A percentile compares a stretch with the other conserved stretches of the same genome.
These are phyloP conservation scores for Nanger granti DNA, from an alignment of 2,113 vertebrate genomes.

Conservation along the genomic window DNA sequence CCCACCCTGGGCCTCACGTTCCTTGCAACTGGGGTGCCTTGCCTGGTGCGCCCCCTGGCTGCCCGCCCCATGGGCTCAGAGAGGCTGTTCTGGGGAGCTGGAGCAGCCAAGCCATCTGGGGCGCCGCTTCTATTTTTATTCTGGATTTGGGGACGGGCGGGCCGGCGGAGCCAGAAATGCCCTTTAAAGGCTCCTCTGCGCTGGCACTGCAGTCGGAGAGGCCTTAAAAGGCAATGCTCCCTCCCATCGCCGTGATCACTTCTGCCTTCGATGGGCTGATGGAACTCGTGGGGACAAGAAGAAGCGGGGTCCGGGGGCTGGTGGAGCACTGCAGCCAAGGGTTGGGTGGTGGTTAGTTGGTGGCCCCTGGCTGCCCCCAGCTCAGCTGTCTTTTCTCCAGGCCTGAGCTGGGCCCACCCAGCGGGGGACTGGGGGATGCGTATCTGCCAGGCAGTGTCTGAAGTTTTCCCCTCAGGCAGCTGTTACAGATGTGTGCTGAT, in stretches of 20 bases:
- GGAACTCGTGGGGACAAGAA: neutral
- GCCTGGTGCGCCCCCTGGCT: constrained; percentile 10
- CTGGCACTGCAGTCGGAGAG: constrained; percentile 32
- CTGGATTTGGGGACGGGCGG: constrained; percentile 47
- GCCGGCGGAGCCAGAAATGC: constrained; percentile 57
- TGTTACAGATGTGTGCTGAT: rapidly evolving
- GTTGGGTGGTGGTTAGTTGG: neutral
- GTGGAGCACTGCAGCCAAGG: neutral
- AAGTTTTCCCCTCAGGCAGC: neutral
- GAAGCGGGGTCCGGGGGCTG: neutral
- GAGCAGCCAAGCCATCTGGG: constrained; percentile 50
- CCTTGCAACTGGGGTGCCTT: neutral
- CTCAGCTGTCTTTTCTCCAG: neutral
- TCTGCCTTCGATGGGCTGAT: neutral
- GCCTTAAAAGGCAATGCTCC: constrained; percentile 63
- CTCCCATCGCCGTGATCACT: neutral
- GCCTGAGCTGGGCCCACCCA: neutral
- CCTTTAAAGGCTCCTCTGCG: constrained; percentile 63
- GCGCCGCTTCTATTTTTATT: constrained; percentile 59
- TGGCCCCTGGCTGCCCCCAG: neutral
- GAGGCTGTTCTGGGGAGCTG: constrained; percentile 63
- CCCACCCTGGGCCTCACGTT: neutral
- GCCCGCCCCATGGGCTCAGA: constrained; percentile 20
- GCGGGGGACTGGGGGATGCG: neutral
- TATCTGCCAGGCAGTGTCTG: neutral